A percentile compares a stretch with the other conserved stretches of the same genome.
phyloP scores from a whole-genome alignment of 2,797 vertebrate genomes.

The Gymnodraco acuticeps region DNA sequence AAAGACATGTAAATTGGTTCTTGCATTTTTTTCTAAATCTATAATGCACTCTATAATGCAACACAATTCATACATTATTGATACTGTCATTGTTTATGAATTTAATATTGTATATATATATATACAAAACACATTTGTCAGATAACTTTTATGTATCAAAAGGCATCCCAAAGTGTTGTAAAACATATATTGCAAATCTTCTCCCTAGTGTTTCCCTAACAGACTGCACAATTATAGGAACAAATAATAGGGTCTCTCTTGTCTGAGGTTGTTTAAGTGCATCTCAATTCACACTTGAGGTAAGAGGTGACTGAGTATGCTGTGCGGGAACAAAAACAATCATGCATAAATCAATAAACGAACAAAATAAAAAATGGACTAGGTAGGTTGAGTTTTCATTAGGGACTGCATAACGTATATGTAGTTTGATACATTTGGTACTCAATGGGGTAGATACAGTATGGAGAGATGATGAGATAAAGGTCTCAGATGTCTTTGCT shows the following conservation, averaged over 20 bases:
- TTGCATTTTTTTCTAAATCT: not conserved
- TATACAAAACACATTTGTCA: not conserved
- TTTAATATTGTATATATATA: not conserved
- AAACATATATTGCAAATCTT: not conserved
- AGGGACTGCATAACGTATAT: conserved; percentile 1
- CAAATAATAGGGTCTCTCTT: not conserved
- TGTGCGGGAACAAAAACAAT: not conserved
- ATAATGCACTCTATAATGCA: not conserved
- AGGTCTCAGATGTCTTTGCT: conserved; percentile 36
- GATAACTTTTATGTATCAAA: not conserved
- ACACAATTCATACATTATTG: not conserved
- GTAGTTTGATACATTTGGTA: conserved; percentile 21
- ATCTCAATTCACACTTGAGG: not conserved
- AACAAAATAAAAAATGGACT: conserved; percentile 10
- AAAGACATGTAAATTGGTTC: conserved; percentile 22
- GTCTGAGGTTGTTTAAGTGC: conserved; percentile 4
- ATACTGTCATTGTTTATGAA: not conserved
- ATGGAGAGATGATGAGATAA: conserved; percentile 42
- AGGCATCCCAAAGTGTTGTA: not conserved
- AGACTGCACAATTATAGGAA: not conserved
- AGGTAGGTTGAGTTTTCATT: conserved; percentile 4
- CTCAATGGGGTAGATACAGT: not conserved
- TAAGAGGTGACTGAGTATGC: not conserved
- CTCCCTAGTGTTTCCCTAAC: not conserved
- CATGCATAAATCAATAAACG: not conserved